Percentiles rank a stretch among this genome's conserved stretches.
phyloP scores from a whole-genome alignment of 2,797 vertebrate species.

The Coregonus suidteri region DNA sequence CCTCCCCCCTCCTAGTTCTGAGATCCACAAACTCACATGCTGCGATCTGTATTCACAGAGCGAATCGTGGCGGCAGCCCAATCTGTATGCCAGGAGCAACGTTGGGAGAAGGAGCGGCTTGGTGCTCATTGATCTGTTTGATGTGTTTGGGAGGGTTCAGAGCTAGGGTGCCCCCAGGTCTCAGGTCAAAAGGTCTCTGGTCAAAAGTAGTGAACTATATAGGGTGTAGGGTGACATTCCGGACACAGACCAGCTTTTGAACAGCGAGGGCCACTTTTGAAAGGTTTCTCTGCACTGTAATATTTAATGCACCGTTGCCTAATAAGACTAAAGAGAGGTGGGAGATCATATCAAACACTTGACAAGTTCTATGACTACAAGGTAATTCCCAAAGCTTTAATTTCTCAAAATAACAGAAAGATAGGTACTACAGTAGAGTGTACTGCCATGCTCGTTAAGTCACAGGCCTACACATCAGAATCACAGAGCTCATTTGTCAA shows the following conservation, averaged over 20 bases:
- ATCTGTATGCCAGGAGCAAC: conserved; percentile 17
- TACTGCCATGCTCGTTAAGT: neutral
- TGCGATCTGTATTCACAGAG: conserved; percentile 17
- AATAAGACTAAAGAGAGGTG: conserved; percentile 13
- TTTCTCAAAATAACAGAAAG: conserved; percentile 18
- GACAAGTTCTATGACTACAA: conserved; percentile 34
- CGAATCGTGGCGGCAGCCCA: neutral
- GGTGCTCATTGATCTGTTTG: conserved; percentile 15
- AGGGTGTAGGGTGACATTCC: neutral
- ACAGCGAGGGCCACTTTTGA: neutral
- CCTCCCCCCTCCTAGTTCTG: neutral
- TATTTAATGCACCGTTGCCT: conserved; percentile 22
- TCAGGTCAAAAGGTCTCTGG: too few species aligned
- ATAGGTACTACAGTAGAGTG: conserved; percentile 20
- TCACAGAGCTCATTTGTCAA: neutral
- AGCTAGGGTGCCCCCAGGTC: neutral
- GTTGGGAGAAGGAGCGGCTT: neutral
- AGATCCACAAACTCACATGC: neutral
- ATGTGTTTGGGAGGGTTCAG: conserved; percentile 18
- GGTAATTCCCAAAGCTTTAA: conserved; percentile 20
- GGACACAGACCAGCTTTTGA: neutral
- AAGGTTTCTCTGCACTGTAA: neutral
- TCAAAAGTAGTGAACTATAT: neutral
- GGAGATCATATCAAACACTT: conserved; percentile 35
- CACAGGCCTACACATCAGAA: neutral